Evolutionary conservation across 2,113 vertebrate species (phyloP), one percentile per base, ranked within the genome.

Genomic region (Myotis lucifugus): DNA sequence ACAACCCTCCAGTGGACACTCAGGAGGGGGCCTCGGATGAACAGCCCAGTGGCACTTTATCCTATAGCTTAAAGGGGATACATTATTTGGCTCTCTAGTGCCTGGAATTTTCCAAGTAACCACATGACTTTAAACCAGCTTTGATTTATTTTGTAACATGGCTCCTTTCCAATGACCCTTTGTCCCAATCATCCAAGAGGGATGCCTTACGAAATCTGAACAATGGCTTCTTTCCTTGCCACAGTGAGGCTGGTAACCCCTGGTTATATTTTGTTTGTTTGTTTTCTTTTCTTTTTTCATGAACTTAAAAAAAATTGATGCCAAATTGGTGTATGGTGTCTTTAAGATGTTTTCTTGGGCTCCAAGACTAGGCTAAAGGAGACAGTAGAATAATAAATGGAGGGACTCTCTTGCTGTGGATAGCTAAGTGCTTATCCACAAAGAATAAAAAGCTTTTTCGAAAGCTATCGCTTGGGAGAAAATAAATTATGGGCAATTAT

Each of bases 141-240:
- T 85, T 50, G 17, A 79, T 86, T 97, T 97, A 73, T 95, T 96
- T 94, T 97, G 78, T 88, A 91, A 79, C 14, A 32, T 50, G 92
- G 73, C 83, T 94, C 17, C 40, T 76, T 91, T 96, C 89, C 95
- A 78, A 74, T 72, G 32, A 82, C 61, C 61, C 66, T 67, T 84
- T 83, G n/a, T 88, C 42, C 59, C 67, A 66, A 11, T 40, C 67
- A 21, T 83, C 21, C 5, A 79, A 69, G 69, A 83, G 25, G 8
- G 46, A 37, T 56, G 40, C 69, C 69, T 95, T 77, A n/a, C 25
- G 32, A 81, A 77, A 14, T 82, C 64, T 42, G 7, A 73, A 59
- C 32, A 50, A 50, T 18, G 4, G 50, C 48, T 67, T 21, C 29
- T 96, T 70, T 81, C 37, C 88, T 84, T 85, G 61, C 27, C 37